These are phyloP conservation scores for Balaeniceps rex DNA, from an alignment of 2,113 vertebrate genomes.

Conservation along the genomic window DNA sequence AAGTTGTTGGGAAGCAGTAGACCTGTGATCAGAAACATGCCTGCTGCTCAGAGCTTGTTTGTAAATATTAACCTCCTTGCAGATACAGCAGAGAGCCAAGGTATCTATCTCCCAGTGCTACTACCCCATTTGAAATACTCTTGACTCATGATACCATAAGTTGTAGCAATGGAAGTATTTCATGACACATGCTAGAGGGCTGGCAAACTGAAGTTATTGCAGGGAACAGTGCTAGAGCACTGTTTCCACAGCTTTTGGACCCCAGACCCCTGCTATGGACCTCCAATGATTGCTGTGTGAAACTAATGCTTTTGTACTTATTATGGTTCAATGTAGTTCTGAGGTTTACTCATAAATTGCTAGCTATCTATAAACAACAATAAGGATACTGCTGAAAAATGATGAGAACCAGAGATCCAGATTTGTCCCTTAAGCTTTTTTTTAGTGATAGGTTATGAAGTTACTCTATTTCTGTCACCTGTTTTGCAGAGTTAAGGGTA, in stretches of 20 bases:
- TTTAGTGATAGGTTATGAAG: not conserved
- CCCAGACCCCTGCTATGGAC: not conserved
- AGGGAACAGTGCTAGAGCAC: not conserved
- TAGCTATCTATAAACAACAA: not conserved
- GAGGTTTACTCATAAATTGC: not conserved
- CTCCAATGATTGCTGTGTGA: not conserved
- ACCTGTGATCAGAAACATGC: not conserved
- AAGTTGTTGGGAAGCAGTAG: not conserved
- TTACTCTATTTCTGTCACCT: not conserved
- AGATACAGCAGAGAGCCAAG: not conserved
- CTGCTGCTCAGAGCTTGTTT: not conserved
- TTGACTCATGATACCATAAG: not conserved
- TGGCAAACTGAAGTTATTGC: not conserved
- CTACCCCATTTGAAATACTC: not conserved
- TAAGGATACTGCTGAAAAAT: not conserved
- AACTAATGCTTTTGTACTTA: not conserved
- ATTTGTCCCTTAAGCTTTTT: not conserved
- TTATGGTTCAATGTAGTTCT: not conserved
- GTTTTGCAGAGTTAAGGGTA: not conserved
- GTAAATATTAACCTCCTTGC: not conserved
- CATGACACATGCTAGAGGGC: fast-evolving
- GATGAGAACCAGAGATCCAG: not conserved
- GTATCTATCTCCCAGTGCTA: not conserved
- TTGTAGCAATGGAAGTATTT: not conserved
- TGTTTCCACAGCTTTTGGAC: not conserved